Percentiles rank a stretch among this genome's conserved stretches.
Conservation (phyloP, 2,797 vertebrate species). For the Adelosebastes latens region DNA sequence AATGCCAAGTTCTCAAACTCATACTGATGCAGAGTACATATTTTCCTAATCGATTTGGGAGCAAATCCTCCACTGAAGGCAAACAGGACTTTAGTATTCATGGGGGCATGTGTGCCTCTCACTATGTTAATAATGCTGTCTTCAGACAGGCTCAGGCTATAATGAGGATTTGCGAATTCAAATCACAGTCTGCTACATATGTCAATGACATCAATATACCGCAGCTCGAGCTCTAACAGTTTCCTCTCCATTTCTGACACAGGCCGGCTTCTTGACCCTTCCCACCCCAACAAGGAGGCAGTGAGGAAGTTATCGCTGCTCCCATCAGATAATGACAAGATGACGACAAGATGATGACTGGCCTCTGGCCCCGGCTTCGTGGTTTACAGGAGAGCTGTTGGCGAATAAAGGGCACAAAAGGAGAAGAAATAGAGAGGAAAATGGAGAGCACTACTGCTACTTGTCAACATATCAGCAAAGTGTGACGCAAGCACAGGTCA, state of each 20-base stretch:
- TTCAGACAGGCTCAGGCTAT: conserved; percentile 69
- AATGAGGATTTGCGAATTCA: conserved; percentile 81
- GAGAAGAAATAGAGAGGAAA: conserved; percentile 26
- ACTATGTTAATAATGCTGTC: conserved; percentile 78
- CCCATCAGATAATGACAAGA: conserved; percentile 73
- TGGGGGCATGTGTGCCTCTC: conserved; percentile 53
- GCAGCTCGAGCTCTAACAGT: conserved; percentile 33
- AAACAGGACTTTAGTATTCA: conserved; percentile 81
- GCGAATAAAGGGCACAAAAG: conserved; percentile 44
- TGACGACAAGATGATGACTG: conserved; percentile 73
- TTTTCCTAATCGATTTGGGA: conserved; percentile 80
- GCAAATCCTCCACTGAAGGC: conserved; percentile 74
- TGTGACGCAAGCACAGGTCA: conserved; percentile 34
- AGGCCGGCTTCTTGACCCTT: conserved; percentile 56
- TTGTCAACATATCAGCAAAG: conserved; percentile 54
- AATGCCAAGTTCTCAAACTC: conserved; percentile 72
- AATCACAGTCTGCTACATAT: conserved; percentile 77
- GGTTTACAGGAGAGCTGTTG: conserved; percentile 64
- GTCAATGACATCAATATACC: conserved; percentile 78
- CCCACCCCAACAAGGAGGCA: conserved; percentile 54
- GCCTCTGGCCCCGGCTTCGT: conserved; percentile 57
- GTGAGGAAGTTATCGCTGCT: conserved; percentile 59
- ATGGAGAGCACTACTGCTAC: conserved; percentile 34
- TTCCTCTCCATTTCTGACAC: conserved; percentile 58
- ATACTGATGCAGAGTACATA: conserved; percentile 83